Evolutionary conservation across 2,113 vertebrate genomes (phyloP).

Genomic region (Trichechus manatus): DNA sequence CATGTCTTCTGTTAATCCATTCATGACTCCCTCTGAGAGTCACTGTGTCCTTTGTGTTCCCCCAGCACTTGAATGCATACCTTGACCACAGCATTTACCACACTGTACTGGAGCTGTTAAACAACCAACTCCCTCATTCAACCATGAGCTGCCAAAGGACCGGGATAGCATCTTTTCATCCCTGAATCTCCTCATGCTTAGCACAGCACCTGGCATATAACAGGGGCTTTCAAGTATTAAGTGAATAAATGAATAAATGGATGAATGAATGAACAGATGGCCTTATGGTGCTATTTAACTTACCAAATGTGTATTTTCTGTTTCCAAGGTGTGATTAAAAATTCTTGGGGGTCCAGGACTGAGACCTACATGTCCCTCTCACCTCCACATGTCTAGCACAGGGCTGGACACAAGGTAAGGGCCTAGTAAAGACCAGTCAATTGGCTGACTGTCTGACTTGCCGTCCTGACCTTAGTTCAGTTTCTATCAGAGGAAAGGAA

Average conservation of each 20-base stretch:
- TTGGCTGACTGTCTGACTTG: background rate
- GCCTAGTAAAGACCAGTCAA: background rate
- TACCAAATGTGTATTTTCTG: background rate
- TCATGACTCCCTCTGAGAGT: background rate
- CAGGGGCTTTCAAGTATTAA: no score
- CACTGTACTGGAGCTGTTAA: no score
- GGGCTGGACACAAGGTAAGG: background rate
- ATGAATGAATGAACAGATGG: background rate
- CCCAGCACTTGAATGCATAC: background rate
- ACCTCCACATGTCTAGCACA: background rate
- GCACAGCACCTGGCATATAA: background rate
- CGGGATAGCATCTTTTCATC: background rate
- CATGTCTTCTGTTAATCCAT: background rate
- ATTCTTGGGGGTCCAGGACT: background rate
- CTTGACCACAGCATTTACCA: background rate
- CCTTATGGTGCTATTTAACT: background rate
- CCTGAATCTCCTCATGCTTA: background rate
- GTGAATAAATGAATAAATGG: no score
- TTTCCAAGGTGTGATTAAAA: slow-evolving; percentile 2
- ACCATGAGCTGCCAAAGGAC: background rate
- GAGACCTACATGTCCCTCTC: background rate
- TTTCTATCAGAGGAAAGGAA: background rate
- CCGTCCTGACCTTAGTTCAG: background rate
- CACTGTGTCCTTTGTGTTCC: background rate
- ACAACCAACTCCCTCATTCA: background rate